These are phyloP conservation scores for Eremophila alpestris DNA, from an alignment of 2,797 vertebrate species.

Conservation along the genomic window DNA sequence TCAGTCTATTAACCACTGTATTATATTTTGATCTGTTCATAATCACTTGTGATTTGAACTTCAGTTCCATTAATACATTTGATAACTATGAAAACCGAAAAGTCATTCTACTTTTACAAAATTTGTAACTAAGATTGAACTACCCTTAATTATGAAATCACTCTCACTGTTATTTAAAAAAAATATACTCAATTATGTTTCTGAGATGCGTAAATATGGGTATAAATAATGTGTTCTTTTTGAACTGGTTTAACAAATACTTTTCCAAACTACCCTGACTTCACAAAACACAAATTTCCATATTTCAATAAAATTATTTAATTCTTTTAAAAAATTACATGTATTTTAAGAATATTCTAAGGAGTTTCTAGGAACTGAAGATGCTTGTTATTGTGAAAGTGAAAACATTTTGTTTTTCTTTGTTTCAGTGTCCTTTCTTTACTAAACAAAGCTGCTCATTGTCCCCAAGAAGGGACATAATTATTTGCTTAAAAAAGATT, in stretches of 20 bases:
- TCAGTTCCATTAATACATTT: not conserved
- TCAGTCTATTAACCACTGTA: not conserved
- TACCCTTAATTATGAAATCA: not conserved
- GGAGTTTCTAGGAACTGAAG: not conserved
- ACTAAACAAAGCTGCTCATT: not conserved
- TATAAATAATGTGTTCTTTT: not conserved
- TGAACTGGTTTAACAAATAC: not conserved
- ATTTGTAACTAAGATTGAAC: not conserved
- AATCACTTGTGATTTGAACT: not conserved
- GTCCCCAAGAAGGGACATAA: not conserved
- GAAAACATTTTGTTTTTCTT: not conserved
- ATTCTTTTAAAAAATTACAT: not conserved
- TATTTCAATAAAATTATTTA: not conserved
- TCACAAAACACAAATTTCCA: not conserved
- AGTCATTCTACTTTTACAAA: not conserved
- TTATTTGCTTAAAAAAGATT: conserved; percentile 18
- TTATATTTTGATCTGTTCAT: not conserved
- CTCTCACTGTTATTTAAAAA: not conserved
- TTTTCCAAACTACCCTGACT: not conserved
- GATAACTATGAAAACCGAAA: not conserved
- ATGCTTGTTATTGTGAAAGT: not conserved
- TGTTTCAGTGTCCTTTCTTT: not conserved
- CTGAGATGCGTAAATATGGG: not conserved
- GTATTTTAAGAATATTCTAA: not conserved
- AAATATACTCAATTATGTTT: not conserved